Base-by-base conservation (phyloP, 2,113 vertebrate species). In the Callipepla squamata region DNA sequence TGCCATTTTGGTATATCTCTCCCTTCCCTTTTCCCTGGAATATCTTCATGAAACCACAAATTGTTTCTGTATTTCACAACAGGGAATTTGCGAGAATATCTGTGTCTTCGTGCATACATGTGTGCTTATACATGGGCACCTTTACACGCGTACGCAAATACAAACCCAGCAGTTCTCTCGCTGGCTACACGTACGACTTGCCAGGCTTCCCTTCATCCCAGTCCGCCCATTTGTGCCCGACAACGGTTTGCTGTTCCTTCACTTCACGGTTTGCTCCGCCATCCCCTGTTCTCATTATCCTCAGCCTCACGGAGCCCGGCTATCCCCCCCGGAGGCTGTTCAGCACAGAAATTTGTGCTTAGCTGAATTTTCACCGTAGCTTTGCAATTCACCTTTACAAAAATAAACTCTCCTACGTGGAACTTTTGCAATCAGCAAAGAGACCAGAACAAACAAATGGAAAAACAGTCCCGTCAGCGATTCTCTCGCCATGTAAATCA, bases 321-420 rank as follows among this genome's bases (percentile, higher is more conserved):
- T 87, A 74, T 94, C 80, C 81, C 87, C 95, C 79, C 85, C 22
- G 67, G 92, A 92, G 90, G 91, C 92, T 75, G 72, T 38, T 89
- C 94, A 77, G 80, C 51, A 47, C 78, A 92, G 93, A 95, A 94
- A 96, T 94, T 93, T 88, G 73, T 92, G 92, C 94, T 96, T 96
- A 96, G 94, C 93, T 97, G 84, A 93, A 92, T 94, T 97, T 97
- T 95, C 89, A 80, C 85, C 85, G 7, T 53, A 94, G 96, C 94
- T 96, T 32, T 94, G 91, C 95, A 96, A 89, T 96, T 93, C 94
- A 96, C 93, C 92, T 96, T 94, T 94, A 97, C 91, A 96, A 96
- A 97, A 97, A 93, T 96, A 96, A 97, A 96, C 95, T 93, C 89
- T 93, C 90, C 62, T 94, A 90, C 57, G 67, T 88, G 81, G 87